Evolutionary conservation across 2,888 invertebrate species (phyloP).

Genomic region (Tetragnatha montana): DNA sequence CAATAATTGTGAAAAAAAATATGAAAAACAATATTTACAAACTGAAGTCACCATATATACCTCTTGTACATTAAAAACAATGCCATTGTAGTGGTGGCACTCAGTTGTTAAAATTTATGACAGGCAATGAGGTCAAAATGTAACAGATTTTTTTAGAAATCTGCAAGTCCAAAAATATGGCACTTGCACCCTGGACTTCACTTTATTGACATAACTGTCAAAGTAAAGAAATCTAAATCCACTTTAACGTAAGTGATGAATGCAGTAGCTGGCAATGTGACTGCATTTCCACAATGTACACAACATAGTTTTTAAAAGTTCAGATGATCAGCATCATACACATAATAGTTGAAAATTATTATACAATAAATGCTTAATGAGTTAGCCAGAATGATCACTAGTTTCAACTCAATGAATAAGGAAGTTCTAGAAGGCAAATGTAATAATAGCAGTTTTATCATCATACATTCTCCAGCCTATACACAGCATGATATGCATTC

Average conservation of each 20-base stretch:
- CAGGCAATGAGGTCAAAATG: slow-evolving; percentile 59
- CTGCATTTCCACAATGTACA: slow-evolving; percentile 45
- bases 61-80: slow-evolving; percentile 63
- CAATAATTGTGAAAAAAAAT: slow-evolving; percentile 43
- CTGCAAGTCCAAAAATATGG: slow-evolving; percentile 35
- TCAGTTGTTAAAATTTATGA: slow-evolving; percentile 58
- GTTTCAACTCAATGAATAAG: slow-evolving; percentile 16
- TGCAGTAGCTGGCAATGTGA: slow-evolving; percentile 32
- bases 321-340: slow-evolving; percentile 21
- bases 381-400: neutral
- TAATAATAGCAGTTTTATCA: neutral
- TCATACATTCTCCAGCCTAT: slow-evolving; percentile 79
- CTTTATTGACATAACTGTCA: slow-evolving; percentile 26
- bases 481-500: slow-evolving; percentile 97
- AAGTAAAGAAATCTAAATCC: slow-evolving; percentile 35
- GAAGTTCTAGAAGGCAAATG: slow-evolving; percentile 8
- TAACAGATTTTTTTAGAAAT: slow-evolving; percentile 50
- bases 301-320: slow-evolving; percentile 26
- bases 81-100: slow-evolving; percentile 48
- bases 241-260: slow-evolving; percentile 31
- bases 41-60: slow-evolving; percentile 50
- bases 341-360: slow-evolving; percentile 3
- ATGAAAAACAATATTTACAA: slow-evolving; percentile 49
- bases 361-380: slow-evolving; percentile 10
- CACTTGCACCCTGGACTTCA: slow-evolving; percentile 45